Evolutionary conservation across 2,888 invertebrate genomes (phyloP), one percentile per base, ranked within the genome.

Genomic region (Cheilosia pagana): DNA sequence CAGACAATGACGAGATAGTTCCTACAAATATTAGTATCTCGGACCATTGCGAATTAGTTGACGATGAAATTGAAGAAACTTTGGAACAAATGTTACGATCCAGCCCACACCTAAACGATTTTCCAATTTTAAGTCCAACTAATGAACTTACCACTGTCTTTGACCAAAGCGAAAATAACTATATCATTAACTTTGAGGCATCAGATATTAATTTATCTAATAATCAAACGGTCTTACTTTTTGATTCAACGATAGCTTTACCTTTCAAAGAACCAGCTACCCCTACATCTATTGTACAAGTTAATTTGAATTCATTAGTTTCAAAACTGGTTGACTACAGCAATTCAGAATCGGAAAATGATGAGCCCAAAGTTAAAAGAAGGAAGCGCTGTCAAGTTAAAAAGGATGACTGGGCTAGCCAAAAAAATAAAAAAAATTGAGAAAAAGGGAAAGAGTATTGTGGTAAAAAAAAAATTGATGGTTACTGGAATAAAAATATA

Each of bases 101-200:
- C 23, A 52, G 25, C 25, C 52, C 52, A 21, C 52, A 52, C 52
- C 52, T 23, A 21, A 52, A 52, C 52, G 21, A 12, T 25, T 52
- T 14, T 23, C 23, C 52, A 52, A 52, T 25, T 52, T 52, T 52
- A 52, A 52, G 23, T 52, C 52, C 52, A 52, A 52, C 52, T 52
- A 25, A 52, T 25, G 3, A 52, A 52, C 52, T 25, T 21, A 23
- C 23, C 52, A 25, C 52, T 52, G 23, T 52, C 25, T 52, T 21
- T 52, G 12, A 52, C 52, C 10, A 48, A 4, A 48, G 48, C 16
- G 8, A 48, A 48, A n/a, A 48, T 48, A 48, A 48, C 16, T 48
- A 16, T 16, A 48, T 48, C 48, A 48, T 48, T 48, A 3, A 16
- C 48, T 48, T 48, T 48, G 48, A 48, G n/a, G 48, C 48, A 23